Evolutionary conservation across 2,113 vertebrate species (phyloP), one percentile per base, ranked within the genome.

Genomic region (Malurus elegans): DNA sequence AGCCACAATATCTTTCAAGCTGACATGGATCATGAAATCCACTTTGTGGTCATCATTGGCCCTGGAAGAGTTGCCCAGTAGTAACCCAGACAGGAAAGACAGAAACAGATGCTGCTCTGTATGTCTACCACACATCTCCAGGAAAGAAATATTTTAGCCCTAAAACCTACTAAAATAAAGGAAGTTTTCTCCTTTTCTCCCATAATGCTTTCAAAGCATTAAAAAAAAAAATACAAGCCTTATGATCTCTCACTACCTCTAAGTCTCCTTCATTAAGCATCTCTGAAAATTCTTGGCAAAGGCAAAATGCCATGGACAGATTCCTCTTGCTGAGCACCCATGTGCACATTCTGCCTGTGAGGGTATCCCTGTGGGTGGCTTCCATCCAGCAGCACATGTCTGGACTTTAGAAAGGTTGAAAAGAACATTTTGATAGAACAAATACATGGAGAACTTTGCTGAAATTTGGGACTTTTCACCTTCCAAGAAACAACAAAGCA

Each of bases 391-490:
- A 62, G 25, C 26, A 2, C 0, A 4, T 26, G 18, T 38, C 62
- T 54, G 7, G 18, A 40, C 21, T 16, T 21, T 56, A 51, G 42
- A 53, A 60, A 80, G 29, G 40, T 26, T 65, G 42, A 73, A 72
- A 89, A 82, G 62, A 47, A 18, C n/a, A 48, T 71, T 82, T 47
- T 61, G 34, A 60, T 64, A 45, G 56, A 74, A 60, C 7, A 18
- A 80, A 69, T 32, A 36, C 28, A n/a, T 14, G 11, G 44, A 88
- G 20, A n/a, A 67, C n/a, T 92, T 60, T 24, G 38, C 16, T 72
- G n/a, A 91, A 89, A 62, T 66, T 90, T 79, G 61, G 44, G 51
- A 45, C 73, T 61, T 94, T 86, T 96, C 61, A 72, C n/a, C 71
- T 53, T 90, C 88, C 79, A 79, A 65, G 64, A 88, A 86, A 93